phyloP scores from a whole-genome alignment of 2,888 invertebrate genomes.

The Sepiola atlantica region DNA sequence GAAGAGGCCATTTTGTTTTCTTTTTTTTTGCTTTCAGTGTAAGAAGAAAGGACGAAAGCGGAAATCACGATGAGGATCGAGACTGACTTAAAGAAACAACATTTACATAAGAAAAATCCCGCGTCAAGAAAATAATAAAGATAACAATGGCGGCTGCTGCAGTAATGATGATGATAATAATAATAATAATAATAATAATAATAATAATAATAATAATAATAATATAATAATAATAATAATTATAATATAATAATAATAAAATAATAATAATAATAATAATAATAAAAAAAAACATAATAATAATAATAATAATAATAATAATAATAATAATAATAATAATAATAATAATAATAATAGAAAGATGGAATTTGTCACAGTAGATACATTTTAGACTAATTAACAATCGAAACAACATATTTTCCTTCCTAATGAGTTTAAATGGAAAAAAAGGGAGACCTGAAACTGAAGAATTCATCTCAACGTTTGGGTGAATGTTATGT shows the following conservation, averaged over 20 bases:
- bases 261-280: too few species aligned
- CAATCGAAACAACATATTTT: not conserved
- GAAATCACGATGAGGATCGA: not conserved
- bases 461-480: too few species aligned
- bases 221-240: constrained; percentile 11
- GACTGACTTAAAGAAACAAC: not conserved
- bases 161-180: not conserved
- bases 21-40: not conserved
- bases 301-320: not conserved
- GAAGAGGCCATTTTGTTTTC: not conserved
- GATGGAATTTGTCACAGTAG: not conserved
- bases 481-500: too few species aligned
- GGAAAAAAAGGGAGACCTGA: too few species aligned
- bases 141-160: not conserved
- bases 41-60: not conserved
- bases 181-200: not conserved
- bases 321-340: constrained; percentile 15
- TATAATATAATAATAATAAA: not conserved
- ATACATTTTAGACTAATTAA: not conserved
- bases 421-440: not conserved
- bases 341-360: not conserved
- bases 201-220: not conserved
- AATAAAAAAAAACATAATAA: too few species aligned
- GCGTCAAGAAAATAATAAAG: not conserved
- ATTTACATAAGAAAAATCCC: too few species aligned